Base-by-base conservation (phyloP, 2,797 vertebrate species). In the Harpagifer antarcticus region DNA sequence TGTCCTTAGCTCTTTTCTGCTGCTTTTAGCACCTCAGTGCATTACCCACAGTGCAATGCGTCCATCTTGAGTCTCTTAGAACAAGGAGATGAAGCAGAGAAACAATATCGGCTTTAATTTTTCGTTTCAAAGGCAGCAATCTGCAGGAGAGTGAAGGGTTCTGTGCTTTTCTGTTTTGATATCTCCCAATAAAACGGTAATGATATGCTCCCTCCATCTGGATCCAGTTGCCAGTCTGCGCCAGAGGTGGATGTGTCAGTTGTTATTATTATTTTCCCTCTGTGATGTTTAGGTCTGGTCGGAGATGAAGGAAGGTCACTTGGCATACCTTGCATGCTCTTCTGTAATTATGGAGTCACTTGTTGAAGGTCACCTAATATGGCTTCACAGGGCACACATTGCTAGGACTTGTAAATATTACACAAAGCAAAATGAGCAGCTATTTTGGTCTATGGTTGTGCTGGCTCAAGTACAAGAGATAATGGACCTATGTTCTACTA, bases 121-220 rank as follows among this genome's bases (percentile, higher is more conserved):
- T 82, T 86, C 12, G 43, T 84, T 88, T 88, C 42, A 84, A 90
- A 87, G 55, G 55, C 59, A 48, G 48, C 52, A 68, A 82, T 76
- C 74, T 74, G 83, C 69, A 62, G 86, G 81, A 82, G 71, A 64
- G 66, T 50, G 80, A 84, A 68, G 52, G 72, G 20, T 84, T 83
- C 81, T 88, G 86, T 74, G 71, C 31, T 80, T 77, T 74, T 91
- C 79, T 92, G 92, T 93, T 94, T 93, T 93, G 85, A 94, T 93
- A 93, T 91, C 84, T 88, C 83, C 84, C 87, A 93, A 92, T 94
- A 92, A 94, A 94, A 92, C 55, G 3, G 91, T 92, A 92, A 94
- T 86, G 88, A 93, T 90, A 87, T 67, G 76, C 82, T 89, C 74
- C 58, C 80, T 82, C 88, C 94, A 94, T 95, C 93, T 94, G 93